Evolutionary conservation across 2,888 invertebrate species (phyloP).

Genomic region (Dione juno): DNA sequence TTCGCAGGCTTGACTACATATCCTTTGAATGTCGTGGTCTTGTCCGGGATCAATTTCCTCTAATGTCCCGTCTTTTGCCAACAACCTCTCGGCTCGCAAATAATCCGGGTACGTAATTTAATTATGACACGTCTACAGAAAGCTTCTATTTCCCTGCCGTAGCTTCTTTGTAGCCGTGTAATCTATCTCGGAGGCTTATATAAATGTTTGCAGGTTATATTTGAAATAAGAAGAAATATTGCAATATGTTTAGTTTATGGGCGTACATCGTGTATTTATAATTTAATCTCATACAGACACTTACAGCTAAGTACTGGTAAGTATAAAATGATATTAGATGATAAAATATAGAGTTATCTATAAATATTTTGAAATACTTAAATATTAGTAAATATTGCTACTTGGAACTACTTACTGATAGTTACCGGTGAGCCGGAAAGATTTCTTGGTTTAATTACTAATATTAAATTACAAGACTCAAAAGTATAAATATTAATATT

Average conservation of each 20-base stretch:
- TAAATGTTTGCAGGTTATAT: conserved; percentile 11
- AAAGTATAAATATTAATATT: too few species aligned
- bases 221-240: conserved; percentile 6
- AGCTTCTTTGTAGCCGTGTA: conserved; percentile 19
- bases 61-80: conserved; percentile 1
- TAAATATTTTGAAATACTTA: too few species aligned
- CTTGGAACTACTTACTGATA: too few species aligned
- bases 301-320: too few species aligned
- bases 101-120: conserved; percentile 17
- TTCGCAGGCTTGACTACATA: conserved; percentile 14
- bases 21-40: conserved; percentile 24
- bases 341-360: too few species aligned
- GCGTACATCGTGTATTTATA: too few species aligned
- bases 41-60: conserved; percentile 28
- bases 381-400: too few species aligned
- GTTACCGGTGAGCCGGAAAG: too few species aligned
- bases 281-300: too few species aligned
- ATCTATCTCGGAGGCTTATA: conserved; percentile 15
- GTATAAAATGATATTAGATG: too few species aligned
- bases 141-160: conserved; percentile 12
- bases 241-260: neutral
- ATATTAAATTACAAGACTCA: too few species aligned
- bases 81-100: conserved; percentile 31
- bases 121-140: conserved; percentile 27
- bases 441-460: too few species aligned